Percentiles rank a stretch among this genome's conserved stretches.
Evolutionary conservation across 53 echinoderm and acorn worm species (phyloP).

Genomic region (Luidia sarsii): DNA sequence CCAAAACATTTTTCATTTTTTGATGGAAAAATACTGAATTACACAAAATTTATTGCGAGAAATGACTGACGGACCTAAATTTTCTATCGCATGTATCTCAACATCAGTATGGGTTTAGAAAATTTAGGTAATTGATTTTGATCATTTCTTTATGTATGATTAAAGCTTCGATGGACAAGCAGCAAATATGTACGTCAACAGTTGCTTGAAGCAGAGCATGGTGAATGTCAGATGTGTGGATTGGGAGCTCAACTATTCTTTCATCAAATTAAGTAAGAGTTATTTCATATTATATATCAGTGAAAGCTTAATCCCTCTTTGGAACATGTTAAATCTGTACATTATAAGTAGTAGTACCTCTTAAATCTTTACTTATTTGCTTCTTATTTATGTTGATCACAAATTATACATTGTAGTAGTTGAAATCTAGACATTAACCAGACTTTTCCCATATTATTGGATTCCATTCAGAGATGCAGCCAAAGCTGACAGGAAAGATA

Average conservation of each 20-base stretch:
- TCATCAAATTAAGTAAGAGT: conserved; percentile 64
- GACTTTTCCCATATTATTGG: no score
- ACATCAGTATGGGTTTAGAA: no score
- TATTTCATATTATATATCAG: no score
- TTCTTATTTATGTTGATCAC: neutral
- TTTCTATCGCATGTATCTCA: no score
- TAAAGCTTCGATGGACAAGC: conserved; percentile 53
- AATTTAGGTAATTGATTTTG: neutral
- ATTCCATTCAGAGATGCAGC: conserved; percentile 60
- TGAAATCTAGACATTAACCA: no score
- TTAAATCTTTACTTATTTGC: neutral
- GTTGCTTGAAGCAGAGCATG: conserved; percentile 71
- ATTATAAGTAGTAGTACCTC: neutral
- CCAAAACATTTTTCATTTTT: no score
- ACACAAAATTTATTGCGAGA: no score
- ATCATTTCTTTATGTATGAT: neutral
- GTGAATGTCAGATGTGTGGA: conserved; percentile 76
- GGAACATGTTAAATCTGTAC: neutral
- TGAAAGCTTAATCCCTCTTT: no score
- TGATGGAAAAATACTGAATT: no score
- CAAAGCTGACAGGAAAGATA: conserved; percentile 67
- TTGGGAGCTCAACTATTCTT: conserved; percentile 69
- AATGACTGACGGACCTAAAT: no score
- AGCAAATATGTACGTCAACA: conserved; percentile 71
- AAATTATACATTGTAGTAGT: no score